These are phyloP conservation scores for Crocallis elinguaria DNA, from an alignment of 2,888 invertebrate genomes.

Conservation along the genomic window DNA sequence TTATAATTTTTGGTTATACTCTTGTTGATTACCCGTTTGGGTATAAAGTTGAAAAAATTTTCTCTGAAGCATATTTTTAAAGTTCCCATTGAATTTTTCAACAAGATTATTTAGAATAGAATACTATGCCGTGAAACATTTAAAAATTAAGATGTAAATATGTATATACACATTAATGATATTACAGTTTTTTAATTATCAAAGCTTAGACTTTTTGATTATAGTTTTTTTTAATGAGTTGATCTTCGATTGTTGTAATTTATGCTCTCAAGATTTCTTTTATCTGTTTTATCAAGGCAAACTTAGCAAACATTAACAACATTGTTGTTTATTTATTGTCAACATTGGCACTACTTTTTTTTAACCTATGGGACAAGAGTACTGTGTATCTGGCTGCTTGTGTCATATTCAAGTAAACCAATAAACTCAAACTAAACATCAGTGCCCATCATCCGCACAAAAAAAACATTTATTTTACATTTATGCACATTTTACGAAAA, in stretches of 20 bases:
- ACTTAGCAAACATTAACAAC: slow-evolving; percentile 24
- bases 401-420: slow-evolving; percentile 36
- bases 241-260: slow-evolving; percentile 33
- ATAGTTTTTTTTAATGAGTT: slow-evolving; percentile 52
- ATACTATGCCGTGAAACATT: slow-evolving; percentile 57
- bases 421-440: no score
- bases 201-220: slow-evolving; percentile 60
- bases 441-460: no score
- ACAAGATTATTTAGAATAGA: slow-evolving; percentile 61
- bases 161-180: slow-evolving; percentile 80
- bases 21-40: slow-evolving; percentile 49
- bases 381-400: slow-evolving; percentile 50
- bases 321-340: slow-evolving; percentile 50
- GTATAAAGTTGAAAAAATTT: slow-evolving; percentile 47
- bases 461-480: no score
- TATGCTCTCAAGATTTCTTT: slow-evolving; percentile 30
- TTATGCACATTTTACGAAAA: no score
- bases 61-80: slow-evolving; percentile 47
- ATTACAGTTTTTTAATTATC: slow-evolving; percentile 64
- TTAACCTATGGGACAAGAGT: slow-evolving; percentile 38
- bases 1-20: slow-evolving; percentile 57
- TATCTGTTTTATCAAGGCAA: slow-evolving; percentile 36
- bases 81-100: slow-evolving; percentile 51
- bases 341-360: slow-evolving; percentile 41
- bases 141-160: slow-evolving; percentile 79